Evolutionary conservation across 2,797 vertebrate species (phyloP).

Genomic region (Euthynnus affinis): DNA sequence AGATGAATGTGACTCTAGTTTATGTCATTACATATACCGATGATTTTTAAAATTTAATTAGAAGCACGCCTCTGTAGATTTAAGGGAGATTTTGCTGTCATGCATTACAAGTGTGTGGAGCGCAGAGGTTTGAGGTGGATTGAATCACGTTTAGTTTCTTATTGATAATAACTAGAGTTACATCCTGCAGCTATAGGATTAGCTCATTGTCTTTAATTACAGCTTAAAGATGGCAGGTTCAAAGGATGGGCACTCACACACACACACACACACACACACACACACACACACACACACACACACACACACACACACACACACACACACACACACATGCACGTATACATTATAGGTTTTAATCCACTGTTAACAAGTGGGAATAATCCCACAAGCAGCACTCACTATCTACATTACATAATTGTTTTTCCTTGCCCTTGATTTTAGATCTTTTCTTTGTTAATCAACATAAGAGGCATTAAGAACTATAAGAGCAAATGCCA

Average conservation of each 20-base stretch:
- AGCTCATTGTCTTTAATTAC: conserved; percentile 77
- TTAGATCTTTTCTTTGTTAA: conserved; percentile 11
- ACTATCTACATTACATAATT: conserved; percentile 5
- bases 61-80: background rate
- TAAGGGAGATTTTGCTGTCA: background rate
- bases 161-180: conserved; percentile 65
- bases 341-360: conserved; percentile 24
- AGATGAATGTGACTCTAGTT: background rate
- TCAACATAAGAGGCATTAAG: background rate
- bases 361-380: conserved; percentile 19
- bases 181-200: conserved; percentile 66
- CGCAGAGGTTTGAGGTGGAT: background rate
- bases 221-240: conserved; percentile 46
- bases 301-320: background rate
- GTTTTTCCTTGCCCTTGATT: conserved; percentile 19
- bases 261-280: background rate
- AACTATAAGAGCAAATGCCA: conserved; percentile 12
- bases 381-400: conserved; percentile 15
- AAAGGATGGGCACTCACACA: conserved; percentile 18
- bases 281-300: background rate
- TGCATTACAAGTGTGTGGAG: background rate
- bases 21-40: conserved; percentile 20
- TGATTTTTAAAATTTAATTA: conserved; percentile 26
- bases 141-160: conserved; percentile 34
- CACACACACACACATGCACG: background rate